Evolutionary conservation across 2,888 invertebrate genomes (phyloP), one percentile per base, ranked within the genome.

Genomic region (Phorcus lineatus): DNA sequence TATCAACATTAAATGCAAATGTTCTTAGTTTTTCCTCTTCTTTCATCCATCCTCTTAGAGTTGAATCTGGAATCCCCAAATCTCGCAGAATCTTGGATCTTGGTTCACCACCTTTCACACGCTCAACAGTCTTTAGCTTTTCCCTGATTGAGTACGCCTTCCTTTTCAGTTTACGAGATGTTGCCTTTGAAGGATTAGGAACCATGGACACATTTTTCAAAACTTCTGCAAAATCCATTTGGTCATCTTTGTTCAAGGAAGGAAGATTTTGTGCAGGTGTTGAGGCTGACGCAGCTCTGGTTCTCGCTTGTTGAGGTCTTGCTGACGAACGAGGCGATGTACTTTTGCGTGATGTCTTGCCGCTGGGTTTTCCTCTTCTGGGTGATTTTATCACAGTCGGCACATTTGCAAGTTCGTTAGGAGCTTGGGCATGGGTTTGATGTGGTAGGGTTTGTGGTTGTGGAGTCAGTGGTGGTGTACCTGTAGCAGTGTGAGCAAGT

Each of bases 151-250:
- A 70, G 31, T 70, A 70, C 17, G 70, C 70, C n/a, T 40, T 70
- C 36, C 70, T 31, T 70, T 70, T 70, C 11, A 70, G 70, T 36
- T 70, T 70, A 70, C 70, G 70, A 36, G 70, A 36, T 11, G 36
- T 36, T 11, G 36, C 36, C 19, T 70, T 28, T 31, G 36, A 40
- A 36, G 70, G 70, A 19, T 70, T 70, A n/a, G 70, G 70, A 31
- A 70, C 70, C 70, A 70, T 70, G 40, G 70, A 70, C 19, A 70
- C 70, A 70, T 70, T 70, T 40, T 70, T 70, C 70, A 70, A 36
- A 11, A 70, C 70, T 36, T 70, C 70, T 31, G 70, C 70, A 31
- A 70, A 36, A 36, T 70, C 70, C 40, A 70, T 70, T 36, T 70
- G 70, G 17, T 70, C 70, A 28, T 70, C 70, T 19, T 70, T 70